Conservation (phyloP, 2,797 vertebrate species). For the Falco rusticolus region DNA sequence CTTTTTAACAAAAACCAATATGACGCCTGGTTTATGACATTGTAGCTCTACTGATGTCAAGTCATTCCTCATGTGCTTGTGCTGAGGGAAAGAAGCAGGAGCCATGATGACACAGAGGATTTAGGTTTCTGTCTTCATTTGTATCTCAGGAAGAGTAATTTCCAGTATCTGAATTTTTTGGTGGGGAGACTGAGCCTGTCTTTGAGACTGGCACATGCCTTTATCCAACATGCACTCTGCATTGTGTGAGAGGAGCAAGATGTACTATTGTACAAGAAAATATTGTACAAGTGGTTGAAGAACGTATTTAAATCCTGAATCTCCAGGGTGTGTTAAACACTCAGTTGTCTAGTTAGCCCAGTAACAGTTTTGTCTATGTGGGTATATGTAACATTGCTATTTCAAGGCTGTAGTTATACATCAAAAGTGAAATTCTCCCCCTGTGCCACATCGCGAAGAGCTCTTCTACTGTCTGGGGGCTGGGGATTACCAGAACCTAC, state of each 20-base stretch:
- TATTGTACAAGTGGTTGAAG: neutral
- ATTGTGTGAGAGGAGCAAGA: neutral
- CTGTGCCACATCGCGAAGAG: neutral
- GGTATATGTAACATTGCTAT: neutral
- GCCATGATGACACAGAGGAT: neutral
- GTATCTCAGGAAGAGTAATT: neutral
- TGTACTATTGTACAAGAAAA: neutral
- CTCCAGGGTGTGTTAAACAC: neutral
- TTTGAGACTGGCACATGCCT: neutral
- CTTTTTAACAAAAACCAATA: neutral
- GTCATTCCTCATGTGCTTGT: fast-evolving
- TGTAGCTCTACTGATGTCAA: neutral
- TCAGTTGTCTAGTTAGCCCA: neutral
- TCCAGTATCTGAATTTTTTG: neutral
- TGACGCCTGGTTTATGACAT: neutral
- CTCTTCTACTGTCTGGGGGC: neutral
- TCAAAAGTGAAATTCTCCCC: neutral
- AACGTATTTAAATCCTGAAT: neutral
- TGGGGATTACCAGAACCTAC: neutral
- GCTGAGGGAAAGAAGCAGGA: neutral
- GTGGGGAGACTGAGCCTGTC: neutral
- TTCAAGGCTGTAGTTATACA: neutral
- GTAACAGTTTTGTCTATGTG: neutral
- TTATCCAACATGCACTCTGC: neutral
- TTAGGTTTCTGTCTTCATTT: neutral